Evolutionary conservation across 1,140 invertebrate genomes (phyloP).

Genomic region (Laupala kohalensis): DNA sequence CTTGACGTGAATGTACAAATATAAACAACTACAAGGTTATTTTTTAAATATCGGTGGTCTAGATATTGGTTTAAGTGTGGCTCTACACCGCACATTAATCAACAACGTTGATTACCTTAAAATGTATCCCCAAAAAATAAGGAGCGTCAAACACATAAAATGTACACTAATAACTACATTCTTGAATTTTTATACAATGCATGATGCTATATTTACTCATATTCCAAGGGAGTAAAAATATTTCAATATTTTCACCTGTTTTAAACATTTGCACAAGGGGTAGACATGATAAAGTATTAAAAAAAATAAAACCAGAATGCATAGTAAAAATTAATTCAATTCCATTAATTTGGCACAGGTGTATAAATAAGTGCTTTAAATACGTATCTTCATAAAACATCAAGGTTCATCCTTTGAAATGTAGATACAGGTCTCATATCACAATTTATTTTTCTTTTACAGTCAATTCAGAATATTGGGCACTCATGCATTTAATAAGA

Average conservation of each 20-base stretch:
- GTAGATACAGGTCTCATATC: not conserved
- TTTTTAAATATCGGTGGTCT: not conserved
- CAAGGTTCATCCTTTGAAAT: not conserved
- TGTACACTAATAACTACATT: not conserved
- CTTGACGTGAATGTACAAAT: not conserved
- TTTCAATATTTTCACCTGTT: too few relatives aligned
- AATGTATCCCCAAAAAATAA: not conserved
- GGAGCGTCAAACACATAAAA: not conserved
- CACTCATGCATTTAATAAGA: not conserved
- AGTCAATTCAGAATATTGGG: not conserved
- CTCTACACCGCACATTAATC: not conserved
- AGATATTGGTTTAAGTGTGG: too few relatives aligned
- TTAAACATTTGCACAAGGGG: too few relatives aligned
- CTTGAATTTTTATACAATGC: too few relatives aligned
- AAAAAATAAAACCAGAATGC: not conserved
- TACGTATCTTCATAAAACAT: not conserved
- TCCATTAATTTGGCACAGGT: not conserved
- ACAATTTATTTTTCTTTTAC: not conserved
- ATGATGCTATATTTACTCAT: too few relatives aligned
- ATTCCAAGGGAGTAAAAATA: too few relatives aligned
- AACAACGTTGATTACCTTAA: not conserved
- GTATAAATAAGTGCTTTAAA: not conserved
- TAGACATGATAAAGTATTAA: too few relatives aligned
- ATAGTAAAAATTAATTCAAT: too few relatives aligned
- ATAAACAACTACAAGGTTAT: not conserved